Evolutionary conservation across 2,797 vertebrate species (phyloP).

Genomic region (Parotocinclus haroldoi): DNA sequence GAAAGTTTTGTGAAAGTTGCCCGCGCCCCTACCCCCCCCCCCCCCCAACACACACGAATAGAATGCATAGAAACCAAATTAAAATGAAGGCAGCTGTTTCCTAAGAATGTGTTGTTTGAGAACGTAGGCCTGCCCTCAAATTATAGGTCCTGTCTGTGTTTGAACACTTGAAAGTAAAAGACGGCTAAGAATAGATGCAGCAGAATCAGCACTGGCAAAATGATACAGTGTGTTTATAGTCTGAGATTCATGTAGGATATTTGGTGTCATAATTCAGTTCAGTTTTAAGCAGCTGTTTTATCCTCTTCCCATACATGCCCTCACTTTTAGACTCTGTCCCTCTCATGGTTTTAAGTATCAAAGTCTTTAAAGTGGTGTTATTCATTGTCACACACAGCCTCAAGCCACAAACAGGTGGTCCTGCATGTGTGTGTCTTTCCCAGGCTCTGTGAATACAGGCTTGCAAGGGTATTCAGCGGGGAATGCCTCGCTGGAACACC

Average conservation of each 20-base stretch:
- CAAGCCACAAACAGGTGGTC: slow-evolving; percentile 31
- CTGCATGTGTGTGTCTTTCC: slow-evolving; percentile 27
- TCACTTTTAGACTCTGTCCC: slow-evolving; percentile 5
- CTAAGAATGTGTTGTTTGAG: too few relatives aligned
- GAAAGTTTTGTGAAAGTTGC: too few relatives aligned
- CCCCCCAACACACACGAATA: too few relatives aligned
- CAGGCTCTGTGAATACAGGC: slow-evolving; percentile 40
- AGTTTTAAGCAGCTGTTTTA: not conserved
- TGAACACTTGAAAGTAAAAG: not conserved
- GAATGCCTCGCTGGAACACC: slow-evolving; percentile 19
- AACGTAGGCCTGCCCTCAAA: not conserved
- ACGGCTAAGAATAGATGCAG: slow-evolving; percentile 1
- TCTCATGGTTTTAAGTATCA: slow-evolving; percentile 12
- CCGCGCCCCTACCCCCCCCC: too few relatives aligned
- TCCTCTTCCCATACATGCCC: slow-evolving; percentile 36
- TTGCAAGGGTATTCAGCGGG: slow-evolving; percentile 24
- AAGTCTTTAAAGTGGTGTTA: slow-evolving; percentile 27
- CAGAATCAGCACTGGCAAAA: too few relatives aligned
- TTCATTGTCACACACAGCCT: slow-evolving; percentile 25
- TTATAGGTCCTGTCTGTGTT: not conserved
- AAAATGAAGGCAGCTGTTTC: too few relatives aligned
- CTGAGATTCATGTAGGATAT: too few relatives aligned
- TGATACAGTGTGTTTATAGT: too few relatives aligned
- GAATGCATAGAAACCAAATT: too few relatives aligned
- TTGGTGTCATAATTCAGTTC: too few relatives aligned